Percentiles rank a stretch among this genome's conserved stretches.
Evolutionary conservation across 2,797 vertebrate species (phyloP).

Genomic region (Falco cherrug): DNA sequence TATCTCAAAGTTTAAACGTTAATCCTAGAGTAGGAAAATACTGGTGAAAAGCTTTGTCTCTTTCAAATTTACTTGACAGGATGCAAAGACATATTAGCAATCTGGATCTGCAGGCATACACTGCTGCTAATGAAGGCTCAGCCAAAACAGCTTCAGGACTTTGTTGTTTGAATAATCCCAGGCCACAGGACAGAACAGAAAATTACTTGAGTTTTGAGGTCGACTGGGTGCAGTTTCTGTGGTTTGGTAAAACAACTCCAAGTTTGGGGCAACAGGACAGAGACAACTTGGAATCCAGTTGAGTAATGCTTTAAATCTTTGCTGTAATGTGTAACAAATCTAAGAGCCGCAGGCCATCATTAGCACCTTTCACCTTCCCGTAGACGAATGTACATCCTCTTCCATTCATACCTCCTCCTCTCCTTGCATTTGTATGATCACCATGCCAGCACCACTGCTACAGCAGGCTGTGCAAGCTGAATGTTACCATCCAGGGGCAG

Average conservation of each 20-base stretch:
- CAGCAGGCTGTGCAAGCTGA: neutral
- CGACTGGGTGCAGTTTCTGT: neutral
- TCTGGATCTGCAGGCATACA: rapidly evolving
- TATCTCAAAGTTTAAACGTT: neutral
- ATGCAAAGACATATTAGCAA: neutral
- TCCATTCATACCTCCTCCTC: neutral
- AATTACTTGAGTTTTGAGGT: neutral
- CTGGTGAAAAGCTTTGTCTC: neutral
- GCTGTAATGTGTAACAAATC: neutral
- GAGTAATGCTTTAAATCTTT: neutral
- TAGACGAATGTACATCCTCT: neutral
- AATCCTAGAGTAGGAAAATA: neutral
- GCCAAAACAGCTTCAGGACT: neutral
- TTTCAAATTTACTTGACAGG: neutral
- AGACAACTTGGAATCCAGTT: neutral
- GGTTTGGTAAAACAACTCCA: rapidly evolving
- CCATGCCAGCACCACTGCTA: neutral
- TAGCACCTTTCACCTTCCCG: neutral
- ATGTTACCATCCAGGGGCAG: neutral
- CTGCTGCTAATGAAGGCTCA: neutral
- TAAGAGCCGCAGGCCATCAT: neutral
- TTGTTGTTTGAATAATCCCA: neutral
- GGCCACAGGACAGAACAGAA: neutral
- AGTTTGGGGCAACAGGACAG: neutral
- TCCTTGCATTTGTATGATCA: neutral